Evolutionary conservation across 2,888 invertebrate genomes (phyloP), one percentile per base, ranked within the genome.

Genomic region (Exephanes ischioxanthus): DNA sequence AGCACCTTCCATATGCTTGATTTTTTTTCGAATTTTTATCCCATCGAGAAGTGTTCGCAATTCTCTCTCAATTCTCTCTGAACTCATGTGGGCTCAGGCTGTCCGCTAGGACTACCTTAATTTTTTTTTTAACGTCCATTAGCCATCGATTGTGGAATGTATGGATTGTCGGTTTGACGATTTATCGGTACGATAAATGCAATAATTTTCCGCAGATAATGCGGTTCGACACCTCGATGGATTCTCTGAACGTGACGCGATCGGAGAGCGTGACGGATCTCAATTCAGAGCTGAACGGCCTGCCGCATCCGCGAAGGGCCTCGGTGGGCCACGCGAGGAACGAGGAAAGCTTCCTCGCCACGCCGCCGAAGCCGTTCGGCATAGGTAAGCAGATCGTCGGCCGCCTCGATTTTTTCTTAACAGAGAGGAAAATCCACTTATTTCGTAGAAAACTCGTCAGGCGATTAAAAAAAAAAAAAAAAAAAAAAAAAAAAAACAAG

Each of bases 261-360:
- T 97, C 98, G 41, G 98, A 98, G 93, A 97, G 97, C 93, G 97
- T 97, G 89, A 97, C 97, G 26, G 97, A 98, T 94, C 94, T 98
- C 16, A 97, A 96, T 91, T 96, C 97, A 87, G 97, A 97, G 85
- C 93, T 95, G 71, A 92, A 90, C 77, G 92, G 91, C 53, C 67
- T 92, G 55, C 90, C 92, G 2, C 91, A 93, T 86, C 87, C 91
- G 3, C 88, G 93, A 7, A 90, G 93, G 41, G 90, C 93, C 16
- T 92, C 93, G 4, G 87, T 90, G 3, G 92, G 92, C 19, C 93
- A 93, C 78, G 75, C 91, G 61, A 93, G 92, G 72, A 92, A 90
- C 90, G 94, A 92, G 71, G 94, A 94, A 87, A 93, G 91, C 86
- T 91, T 93, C 86, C 93, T 95, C 51, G 92, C 95, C 33, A 94